These are phyloP conservation scores for Cyclophora punctaria DNA, from an alignment of 2,888 invertebrate species.

Conservation along the genomic window DNA sequence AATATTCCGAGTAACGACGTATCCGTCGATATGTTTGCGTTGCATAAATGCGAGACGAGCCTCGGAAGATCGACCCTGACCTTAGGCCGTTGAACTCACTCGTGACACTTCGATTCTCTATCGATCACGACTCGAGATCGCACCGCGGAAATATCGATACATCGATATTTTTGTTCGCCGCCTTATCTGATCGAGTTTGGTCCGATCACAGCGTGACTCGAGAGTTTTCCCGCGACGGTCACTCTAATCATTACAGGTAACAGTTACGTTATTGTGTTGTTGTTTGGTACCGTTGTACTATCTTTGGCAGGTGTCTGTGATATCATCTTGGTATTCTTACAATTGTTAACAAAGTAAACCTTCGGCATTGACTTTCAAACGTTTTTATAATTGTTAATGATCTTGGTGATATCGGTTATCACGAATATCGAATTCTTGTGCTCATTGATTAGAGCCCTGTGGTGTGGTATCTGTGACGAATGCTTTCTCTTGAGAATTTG, in stretches of 20 bases:
- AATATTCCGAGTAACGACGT: constrained; percentile 63
- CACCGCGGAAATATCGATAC: constrained; percentile 52
- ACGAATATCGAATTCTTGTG: no score
- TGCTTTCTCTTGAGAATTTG: no score
- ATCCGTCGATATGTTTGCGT: constrained; percentile 45
- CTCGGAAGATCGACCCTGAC: constrained; percentile 62
- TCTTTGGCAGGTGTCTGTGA: constrained; percentile 51
- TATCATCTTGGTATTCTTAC: constrained; percentile 14
- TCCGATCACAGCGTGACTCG: constrained; percentile 45
- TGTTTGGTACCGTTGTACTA: constrained; percentile 51
- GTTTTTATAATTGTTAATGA: no score
- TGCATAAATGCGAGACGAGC: constrained; percentile 56
- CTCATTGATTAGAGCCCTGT: no score
- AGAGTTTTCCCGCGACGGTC: constrained; percentile 41
- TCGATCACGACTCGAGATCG: constrained; percentile 69
- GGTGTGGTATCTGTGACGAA: no score
- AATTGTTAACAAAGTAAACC: neutral
- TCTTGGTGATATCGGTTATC: no score
- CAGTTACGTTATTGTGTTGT: constrained; percentile 59
- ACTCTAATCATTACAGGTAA: constrained; percentile 55
- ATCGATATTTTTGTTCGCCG: constrained; percentile 52
- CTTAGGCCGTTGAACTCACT: constrained; percentile 61
- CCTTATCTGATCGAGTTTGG: constrained; percentile 57
- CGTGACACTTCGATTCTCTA: constrained; percentile 74
- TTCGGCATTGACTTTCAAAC: no score